Evolutionary conservation across 1,140 invertebrate species (phyloP).

Genomic region (Araneus ventricosus): DNA sequence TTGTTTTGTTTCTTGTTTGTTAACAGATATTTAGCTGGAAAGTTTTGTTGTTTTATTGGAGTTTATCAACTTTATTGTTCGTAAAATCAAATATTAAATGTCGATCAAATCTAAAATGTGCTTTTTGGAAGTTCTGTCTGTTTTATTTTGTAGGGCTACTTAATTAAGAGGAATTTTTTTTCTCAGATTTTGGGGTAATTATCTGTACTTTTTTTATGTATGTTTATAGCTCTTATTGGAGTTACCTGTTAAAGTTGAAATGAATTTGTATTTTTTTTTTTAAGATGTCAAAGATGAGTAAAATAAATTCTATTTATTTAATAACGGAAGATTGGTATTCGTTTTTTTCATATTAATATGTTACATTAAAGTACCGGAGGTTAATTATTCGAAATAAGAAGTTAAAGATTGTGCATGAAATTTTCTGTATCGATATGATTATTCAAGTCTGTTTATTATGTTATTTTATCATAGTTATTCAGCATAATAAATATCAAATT

Average conservation of each 20-base stretch:
- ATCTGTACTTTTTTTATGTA: not conserved
- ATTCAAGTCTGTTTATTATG: not conserved
- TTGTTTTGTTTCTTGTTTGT: conserved; percentile 34
- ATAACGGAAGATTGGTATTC: not conserved
- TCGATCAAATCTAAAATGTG: not conserved
- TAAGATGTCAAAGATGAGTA: not conserved
- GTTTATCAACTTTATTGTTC: not conserved
- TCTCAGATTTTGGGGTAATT: conserved; percentile 5
- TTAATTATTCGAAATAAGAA: not conserved
- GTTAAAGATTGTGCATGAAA: not conserved
- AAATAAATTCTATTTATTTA: not conserved
- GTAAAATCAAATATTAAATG: not conserved
- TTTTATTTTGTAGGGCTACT: not conserved
- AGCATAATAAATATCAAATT: not conserved
- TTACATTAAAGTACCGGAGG: not conserved
- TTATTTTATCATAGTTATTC: not conserved
- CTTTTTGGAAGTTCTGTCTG: not conserved
- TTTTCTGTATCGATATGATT: not conserved
- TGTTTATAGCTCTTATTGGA: not conserved
- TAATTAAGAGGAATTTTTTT: not conserved
- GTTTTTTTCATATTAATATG: not conserved
- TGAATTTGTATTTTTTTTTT: not conserved
- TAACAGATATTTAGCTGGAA: not conserved
- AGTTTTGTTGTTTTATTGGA: not conserved
- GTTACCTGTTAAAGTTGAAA: not conserved